Evolutionary conservation across 2,888 invertebrate genomes (phyloP), one percentile per base, ranked within the genome.

Genomic region (Diarsia dahlii): DNA sequence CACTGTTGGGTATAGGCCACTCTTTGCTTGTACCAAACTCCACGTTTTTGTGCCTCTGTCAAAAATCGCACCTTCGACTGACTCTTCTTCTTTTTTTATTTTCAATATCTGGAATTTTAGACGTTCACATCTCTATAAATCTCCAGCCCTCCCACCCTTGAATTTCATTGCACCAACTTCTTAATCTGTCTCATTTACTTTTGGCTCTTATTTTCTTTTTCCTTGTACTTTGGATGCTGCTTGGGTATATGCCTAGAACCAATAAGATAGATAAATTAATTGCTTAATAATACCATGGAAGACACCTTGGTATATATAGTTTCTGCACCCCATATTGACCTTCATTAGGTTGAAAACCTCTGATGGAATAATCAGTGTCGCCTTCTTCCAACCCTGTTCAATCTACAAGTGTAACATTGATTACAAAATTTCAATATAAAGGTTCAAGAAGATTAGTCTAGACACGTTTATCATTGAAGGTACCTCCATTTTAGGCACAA

Each of bases 371-470:
- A 8, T 76, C 39, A 63, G 13, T 20, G 23, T 48, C 0, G 4
- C 6, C 1, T 18, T 63, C 18, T 63, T 18, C 45, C n/a, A 34
- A 58, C 68, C 54, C 15, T 60, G 65, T 48, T 62, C 34, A 67
- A 28, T 76, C 62, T 66, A 66, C 70, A 66, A 52, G 28, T 58
- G n/a, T 67, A 28, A 70, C n/a, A 18, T 58, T 76, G 60, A 67
- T 81, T 54, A 20, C 12, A 50, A 60, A 62, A 71, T 69, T 62
- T 70, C 60, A 69, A 74, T 74, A 62, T 34, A 69, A 62, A 72
- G 28, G 52, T 62, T 71, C 18, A 67, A 56, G 70, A 81, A 71
- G 20, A 71, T 78, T 23, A 60, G 34, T 67, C 66, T 70, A 70
- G 54, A 69, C 60, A 71, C 52, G 63, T 58, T 74, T 58, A 60